Evolutionary conservation across 2,113 vertebrate species (phyloP).

Genomic region (Gambusia holbrooki): DNA sequence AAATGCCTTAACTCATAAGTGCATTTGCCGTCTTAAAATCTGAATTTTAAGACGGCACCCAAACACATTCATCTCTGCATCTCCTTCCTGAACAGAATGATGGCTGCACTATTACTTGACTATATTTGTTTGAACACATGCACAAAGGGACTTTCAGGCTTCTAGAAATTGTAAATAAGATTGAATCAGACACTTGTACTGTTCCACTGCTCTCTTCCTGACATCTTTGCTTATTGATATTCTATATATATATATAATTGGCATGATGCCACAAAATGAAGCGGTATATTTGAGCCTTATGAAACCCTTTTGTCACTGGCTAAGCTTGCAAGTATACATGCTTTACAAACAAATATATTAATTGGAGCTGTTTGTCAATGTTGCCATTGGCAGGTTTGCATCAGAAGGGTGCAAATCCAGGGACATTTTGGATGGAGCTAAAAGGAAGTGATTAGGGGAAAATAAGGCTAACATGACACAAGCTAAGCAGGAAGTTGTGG

Average conservation of each 20-base stretch:
- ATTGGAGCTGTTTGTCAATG: constrained; percentile 6
- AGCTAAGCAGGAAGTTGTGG: too few relatives aligned
- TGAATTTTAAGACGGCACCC: background rate
- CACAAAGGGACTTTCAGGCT: background rate
- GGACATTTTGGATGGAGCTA: background rate
- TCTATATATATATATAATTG: too few relatives aligned
- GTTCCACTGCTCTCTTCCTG: too few relatives aligned
- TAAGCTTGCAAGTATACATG: constrained; percentile 13
- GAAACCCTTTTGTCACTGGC: background rate
- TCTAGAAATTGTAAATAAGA: background rate
- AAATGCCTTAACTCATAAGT: background rate
- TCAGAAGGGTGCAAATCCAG: background rate
- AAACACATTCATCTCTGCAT: background rate
- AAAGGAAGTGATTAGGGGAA: background rate
- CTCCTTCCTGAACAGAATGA: background rate
- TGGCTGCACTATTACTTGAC: background rate
- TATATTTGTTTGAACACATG: background rate
- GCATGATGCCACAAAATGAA: background rate
- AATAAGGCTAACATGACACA: background rate
- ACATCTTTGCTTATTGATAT: too few relatives aligned
- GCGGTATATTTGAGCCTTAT: background rate
- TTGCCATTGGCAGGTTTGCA: constrained; percentile 14
- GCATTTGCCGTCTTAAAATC: background rate
- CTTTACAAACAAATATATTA: background rate
- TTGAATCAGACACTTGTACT: background rate